Conservation (phyloP, 2,113 vertebrate species). For the Tragelaphus buxtoni region DNA sequence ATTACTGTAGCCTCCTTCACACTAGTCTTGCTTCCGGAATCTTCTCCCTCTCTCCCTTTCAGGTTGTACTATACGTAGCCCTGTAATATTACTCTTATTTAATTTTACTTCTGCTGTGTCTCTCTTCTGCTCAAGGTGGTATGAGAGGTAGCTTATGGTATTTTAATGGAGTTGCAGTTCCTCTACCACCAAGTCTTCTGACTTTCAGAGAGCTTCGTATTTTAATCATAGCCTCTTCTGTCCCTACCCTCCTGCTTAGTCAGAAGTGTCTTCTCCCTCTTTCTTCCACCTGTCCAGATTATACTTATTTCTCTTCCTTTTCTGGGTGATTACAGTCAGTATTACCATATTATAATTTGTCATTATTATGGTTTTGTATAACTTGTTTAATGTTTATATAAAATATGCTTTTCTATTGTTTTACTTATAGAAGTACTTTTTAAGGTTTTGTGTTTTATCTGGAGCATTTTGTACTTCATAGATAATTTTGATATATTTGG, state of each 20-base stretch:
- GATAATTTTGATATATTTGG: background rate
- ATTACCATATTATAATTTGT: background rate
- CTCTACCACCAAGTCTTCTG: background rate
- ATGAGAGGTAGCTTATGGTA: background rate
- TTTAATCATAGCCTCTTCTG: background rate
- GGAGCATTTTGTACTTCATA: background rate
- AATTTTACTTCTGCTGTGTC: background rate
- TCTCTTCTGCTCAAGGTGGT: background rate
- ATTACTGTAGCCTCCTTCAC: background rate
- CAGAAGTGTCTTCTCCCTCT: background rate
- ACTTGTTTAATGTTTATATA: background rate
- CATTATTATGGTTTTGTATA: background rate
- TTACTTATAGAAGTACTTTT: background rate
- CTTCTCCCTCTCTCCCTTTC: background rate
- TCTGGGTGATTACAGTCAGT: background rate
- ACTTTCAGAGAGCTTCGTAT: background rate
- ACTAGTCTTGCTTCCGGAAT: background rate
- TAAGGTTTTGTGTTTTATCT: constrained; percentile 9
- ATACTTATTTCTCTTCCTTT: background rate
- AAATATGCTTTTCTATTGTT: background rate
- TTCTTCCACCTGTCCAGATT: background rate
- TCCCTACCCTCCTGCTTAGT: background rate
- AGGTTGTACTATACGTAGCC: background rate
- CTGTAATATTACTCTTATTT: background rate
- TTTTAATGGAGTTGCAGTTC: background rate